Evolutionary conservation across 35 echinoderm and acorn worm species (phyloP).

Genomic region (Holothuria glaberrima): DNA sequence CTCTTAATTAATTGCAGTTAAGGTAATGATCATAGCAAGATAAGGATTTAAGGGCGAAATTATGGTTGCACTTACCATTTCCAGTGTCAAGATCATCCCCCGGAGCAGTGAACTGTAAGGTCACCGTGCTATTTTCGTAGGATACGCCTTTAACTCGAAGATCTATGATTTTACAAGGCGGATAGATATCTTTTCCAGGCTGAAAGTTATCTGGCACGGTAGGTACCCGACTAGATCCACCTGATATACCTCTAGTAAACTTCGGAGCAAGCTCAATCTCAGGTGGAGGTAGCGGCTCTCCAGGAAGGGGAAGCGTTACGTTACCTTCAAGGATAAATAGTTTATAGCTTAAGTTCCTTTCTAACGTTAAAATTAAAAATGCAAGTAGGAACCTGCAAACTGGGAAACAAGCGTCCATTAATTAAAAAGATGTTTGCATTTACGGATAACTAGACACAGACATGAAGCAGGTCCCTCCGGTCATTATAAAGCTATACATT

Average conservation of each 20-base stretch:
- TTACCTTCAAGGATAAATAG: constrained; percentile 5
- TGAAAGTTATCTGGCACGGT: constrained; percentile 39
- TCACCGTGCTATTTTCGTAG: constrained; percentile 47
- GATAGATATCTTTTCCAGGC: constrained; percentile 54
- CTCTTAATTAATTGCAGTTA: too few relatives aligned
- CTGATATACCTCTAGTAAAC: constrained; percentile 63
- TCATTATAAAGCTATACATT: too few relatives aligned
- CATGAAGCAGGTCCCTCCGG: too few relatives aligned
- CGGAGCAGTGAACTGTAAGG: constrained; percentile 63
- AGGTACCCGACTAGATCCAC: constrained; percentile 58
- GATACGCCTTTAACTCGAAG: constrained; percentile 48
- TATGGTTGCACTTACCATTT: constrained; percentile 30
- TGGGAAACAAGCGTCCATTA: too few relatives aligned
- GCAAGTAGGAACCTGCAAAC: too few relatives aligned
- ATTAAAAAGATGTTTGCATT: too few relatives aligned
- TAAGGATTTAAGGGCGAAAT: too few relatives aligned
- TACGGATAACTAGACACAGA: too few relatives aligned
- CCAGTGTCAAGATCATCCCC: constrained; percentile 77
- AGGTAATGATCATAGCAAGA: too few relatives aligned
- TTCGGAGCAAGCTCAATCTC: constrained; percentile 16
- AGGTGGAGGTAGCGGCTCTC: constrained; percentile 14
- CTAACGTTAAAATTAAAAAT: too few relatives aligned
- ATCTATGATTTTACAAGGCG: constrained; percentile 60
- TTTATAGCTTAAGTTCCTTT: too few relatives aligned
- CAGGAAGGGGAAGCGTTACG: constrained; percentile 15